Base-by-base conservation (phyloP, 2,797 vertebrate genomes). In the Propithecus deckenii region DNA sequence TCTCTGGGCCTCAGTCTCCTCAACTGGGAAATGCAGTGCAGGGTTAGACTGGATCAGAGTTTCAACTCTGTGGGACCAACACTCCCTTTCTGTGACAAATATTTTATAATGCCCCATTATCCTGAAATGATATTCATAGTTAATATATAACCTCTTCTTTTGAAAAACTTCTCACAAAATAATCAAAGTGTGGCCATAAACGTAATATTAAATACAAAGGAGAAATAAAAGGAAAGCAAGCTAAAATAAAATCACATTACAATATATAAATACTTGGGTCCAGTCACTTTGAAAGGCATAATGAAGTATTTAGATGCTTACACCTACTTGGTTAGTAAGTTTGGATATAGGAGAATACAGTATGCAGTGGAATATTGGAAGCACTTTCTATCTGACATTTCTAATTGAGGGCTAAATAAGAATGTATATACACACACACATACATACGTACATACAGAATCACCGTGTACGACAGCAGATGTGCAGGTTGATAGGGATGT, bases 401-500 rank as follows among this genome's bases (percentile, higher is more conserved):
- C 28, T 17, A 88, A 46, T 41, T 50, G 65, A 69, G 43, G 32
- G 25, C n/a, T 61, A 67, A 57, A 9, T 46, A 48, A 80, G 69
- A 72, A n/a, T 22, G 14, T 32, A 5, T 5, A 23, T 15, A 52
- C 65, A 65, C 4, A 48, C 7, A 38, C 63, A 65, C 43, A 43
- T 7, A 43, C 7, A 43, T 1, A 17, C 15, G 6, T 35, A 23
- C 28, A 4, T 43, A 6, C 41, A 76, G 59, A 46, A 13, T 48
- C 28, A 22, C 43, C 23, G 1, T 25, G 5, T 1, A 3, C 0
- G 4, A 61, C 4, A 1, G 59, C 7, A n/a, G 4, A 20, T 1
- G 0, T 17, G 12, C 9, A 63, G 32, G 63, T 20, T 52, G 4
- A 25, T 0, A 14, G 50, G 4, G 11, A 25, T 61, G 43, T 52